These are phyloP conservation scores for Polydrusus cervinus DNA, from an alignment of 2,888 invertebrate genomes.

Conservation along the genomic window DNA sequence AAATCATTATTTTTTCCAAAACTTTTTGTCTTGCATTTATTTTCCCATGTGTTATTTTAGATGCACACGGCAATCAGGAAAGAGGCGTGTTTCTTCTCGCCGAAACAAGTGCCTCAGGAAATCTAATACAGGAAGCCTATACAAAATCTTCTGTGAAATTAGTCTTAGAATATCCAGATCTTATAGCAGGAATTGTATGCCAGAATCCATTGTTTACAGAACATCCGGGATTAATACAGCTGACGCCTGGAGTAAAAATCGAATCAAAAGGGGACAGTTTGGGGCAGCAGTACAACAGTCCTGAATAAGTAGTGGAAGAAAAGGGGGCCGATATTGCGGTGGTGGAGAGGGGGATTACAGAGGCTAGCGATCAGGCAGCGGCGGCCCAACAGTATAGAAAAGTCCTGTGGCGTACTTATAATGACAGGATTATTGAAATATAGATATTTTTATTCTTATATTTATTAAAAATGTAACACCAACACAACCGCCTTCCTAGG, in stretches of 20 bases:
- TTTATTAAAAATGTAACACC: too few species aligned
- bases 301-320: slow-evolving; percentile 84
- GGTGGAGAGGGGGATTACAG: slow-evolving; percentile 93
- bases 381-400: slow-evolving; percentile 83
- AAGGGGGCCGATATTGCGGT: slow-evolving; percentile 94
- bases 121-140: slow-evolving; percentile 79
- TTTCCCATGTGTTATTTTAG: too few species aligned
- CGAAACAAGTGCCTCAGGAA: slow-evolving; percentile 87
- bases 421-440: slow-evolving; percentile 67
- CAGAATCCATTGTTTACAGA: slow-evolving; percentile 83
- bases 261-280: slow-evolving; percentile 80
- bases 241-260: slow-evolving; percentile 94
- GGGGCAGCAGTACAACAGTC: slow-evolving; percentile 92
- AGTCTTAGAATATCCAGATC: slow-evolving; percentile 80
- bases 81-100: slow-evolving; percentile 87
- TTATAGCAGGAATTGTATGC: slow-evolving; percentile 90
- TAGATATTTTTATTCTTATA: background rate
- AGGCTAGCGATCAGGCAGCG: slow-evolving; percentile 77
- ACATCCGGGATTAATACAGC: slow-evolving; percentile 85
- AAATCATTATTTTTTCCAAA: too few species aligned
- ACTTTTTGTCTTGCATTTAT: too few species aligned
- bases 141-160: slow-evolving; percentile 81
- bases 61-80: slow-evolving; percentile 63
- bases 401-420: slow-evolving; percentile 82
- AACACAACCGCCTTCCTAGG: too few species aligned